phyloP scores from a whole-genome alignment of 2,113 vertebrate genomes.

The Electrona antarctica region DNA sequence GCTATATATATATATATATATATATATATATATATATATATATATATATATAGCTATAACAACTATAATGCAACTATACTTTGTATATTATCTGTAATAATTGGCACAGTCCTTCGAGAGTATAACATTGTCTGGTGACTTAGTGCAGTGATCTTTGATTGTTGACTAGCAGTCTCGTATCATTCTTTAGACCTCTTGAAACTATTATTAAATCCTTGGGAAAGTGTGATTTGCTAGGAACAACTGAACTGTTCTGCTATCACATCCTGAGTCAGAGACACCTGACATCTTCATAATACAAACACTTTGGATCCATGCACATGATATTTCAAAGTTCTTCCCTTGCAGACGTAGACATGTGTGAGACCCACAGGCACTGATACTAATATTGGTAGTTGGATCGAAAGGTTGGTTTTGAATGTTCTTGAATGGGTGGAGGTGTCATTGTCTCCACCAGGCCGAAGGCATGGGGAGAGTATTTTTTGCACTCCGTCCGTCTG shows the following conservation, averaged over 20 bases:
- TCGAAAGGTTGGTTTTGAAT: not conserved
- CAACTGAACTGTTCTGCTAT: not conserved
- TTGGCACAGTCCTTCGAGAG: too few relatives aligned
- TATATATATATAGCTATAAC: too few relatives aligned
- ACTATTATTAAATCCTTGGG: not conserved
- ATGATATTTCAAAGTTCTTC: slow-evolving; percentile 2
- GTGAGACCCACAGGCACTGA: not conserved
- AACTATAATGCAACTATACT: too few relatives aligned
- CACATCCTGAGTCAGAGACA: not conserved
- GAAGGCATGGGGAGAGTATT: not conserved
- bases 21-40: too few relatives aligned
- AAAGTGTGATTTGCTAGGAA: not conserved
- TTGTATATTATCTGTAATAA: too few relatives aligned
- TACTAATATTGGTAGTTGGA: slow-evolving; percentile 4
- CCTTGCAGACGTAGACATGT: not conserved
- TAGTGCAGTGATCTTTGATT: slow-evolving; percentile 24
- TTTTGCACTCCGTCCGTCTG: too few relatives aligned
- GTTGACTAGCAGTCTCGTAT: slow-evolving; percentile 7
- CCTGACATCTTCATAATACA: not conserved
- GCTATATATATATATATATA: too few relatives aligned
- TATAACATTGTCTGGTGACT: not conserved
- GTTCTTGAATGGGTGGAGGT: slow-evolving; percentile 27
- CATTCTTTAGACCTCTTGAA: slow-evolving; percentile 11
- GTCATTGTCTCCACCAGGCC: not conserved
- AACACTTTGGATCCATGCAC: not conserved